Base-by-base conservation (phyloP, 2,888 invertebrate species). In the Agonopterix arenella region DNA sequence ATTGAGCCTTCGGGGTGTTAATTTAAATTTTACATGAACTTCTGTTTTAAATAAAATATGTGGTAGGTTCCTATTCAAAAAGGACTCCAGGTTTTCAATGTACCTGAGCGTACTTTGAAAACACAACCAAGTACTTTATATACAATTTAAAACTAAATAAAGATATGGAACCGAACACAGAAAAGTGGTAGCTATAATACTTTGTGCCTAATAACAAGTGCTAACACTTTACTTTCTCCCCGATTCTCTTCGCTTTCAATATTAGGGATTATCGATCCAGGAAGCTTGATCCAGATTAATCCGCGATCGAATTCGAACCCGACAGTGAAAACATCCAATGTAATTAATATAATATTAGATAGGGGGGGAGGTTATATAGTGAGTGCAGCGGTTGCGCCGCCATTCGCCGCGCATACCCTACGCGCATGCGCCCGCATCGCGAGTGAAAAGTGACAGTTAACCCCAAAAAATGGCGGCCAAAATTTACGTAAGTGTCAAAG, bases 401-500 rank as follows among this genome's bases (percentile, higher is more conserved):
- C 86, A 86, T 86, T 86, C 86, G 78, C 80, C 79, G 86, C 83
- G 88, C 84, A 76, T 70, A 67, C 66, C 61, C 62, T 64, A 69
- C 73, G 83, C 85, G 85, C 84, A 77, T 73, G 80, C 70, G 79
- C 74, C 66, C 71, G 76, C 68, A 64, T 70, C 85, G 84, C 83
- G 84, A 80, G 83, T 83, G 83, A 81, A 64, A 71, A 73, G 76
- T 81, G 76, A 78, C 73, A 80, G 70, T 80, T 81, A 71, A 76
- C 73, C 69, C 66, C 57, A 60, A 73, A 84, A 77, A 67, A 88
- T 88, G 88, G 81, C 85, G 78, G 80, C 84, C 73, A 85, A 84
- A 84, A 70, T 86, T 77, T 86, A 86, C 83, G 88, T 88, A 88
- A 88, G 88, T 88, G 88, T 80, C 80, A 82, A 77, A 72, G 75